Conservation (phyloP, 1,140 invertebrate species). For the Lethrus apterus region DNA sequence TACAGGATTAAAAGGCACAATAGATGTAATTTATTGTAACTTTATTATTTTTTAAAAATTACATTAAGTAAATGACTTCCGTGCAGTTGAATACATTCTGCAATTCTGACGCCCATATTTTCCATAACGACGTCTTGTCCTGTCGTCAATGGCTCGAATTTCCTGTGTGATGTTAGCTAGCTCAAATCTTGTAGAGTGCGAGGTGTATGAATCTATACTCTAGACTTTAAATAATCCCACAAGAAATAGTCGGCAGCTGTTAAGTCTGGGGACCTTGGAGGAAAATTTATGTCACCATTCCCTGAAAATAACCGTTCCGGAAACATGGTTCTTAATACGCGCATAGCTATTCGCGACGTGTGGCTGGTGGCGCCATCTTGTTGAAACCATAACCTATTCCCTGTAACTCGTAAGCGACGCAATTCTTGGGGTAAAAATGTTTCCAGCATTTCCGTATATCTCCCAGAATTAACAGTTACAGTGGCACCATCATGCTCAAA, state of each 20-base stretch:
- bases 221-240: constrained; percentile 5
- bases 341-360: constrained; percentile 2
- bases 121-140: neutral
- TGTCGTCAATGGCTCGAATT: no score
- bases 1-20: constrained; percentile 1
- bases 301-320: constrained; percentile 7
- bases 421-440: neutral
- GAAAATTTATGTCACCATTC: constrained; percentile 6
- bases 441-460: constrained; percentile 4
- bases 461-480: no score
- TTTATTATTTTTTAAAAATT: constrained; percentile 1
- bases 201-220: no score
- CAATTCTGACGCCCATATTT: neutral
- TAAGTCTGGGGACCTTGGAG: constrained; percentile 3
- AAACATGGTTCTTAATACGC: neutral
- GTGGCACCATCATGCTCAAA: no score
- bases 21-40: constrained; percentile 1
- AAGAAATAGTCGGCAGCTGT: constrained; percentile 3
- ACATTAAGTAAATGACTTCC: constrained; percentile 1
- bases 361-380: constrained; percentile 5
- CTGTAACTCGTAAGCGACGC: neutral
- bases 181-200: no score
- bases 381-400: neutral
- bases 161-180: no score
- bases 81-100: neutral